Conservation (phyloP, 1,140 invertebrate genomes). For the Penaeus vannamei region DNA sequence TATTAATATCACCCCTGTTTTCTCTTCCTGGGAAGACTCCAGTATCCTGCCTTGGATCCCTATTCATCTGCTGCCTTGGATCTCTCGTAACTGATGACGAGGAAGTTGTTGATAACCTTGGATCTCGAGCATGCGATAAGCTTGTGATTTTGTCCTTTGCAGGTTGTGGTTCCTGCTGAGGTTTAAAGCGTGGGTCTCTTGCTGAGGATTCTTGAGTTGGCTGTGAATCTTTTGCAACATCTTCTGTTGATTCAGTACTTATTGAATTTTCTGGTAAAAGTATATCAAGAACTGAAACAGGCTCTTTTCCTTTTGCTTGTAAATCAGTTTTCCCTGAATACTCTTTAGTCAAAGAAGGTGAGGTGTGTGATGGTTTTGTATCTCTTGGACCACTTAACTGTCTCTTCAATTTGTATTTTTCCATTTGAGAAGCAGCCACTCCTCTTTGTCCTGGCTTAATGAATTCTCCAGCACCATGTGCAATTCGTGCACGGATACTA, state of each 20-base stretch:
- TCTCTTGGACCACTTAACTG: conserved; percentile 37
- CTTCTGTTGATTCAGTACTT: conserved; percentile 3
- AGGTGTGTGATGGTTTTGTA: conserved; percentile 19
- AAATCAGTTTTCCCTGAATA: conserved; percentile 40
- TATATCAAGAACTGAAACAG: conserved; percentile 47
- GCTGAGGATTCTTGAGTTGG: not conserved
- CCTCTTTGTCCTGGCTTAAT: conserved; percentile 56
- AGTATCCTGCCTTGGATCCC: conserved; percentile 43
- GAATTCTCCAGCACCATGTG: conserved; percentile 43
- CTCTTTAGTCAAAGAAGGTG: not conserved
- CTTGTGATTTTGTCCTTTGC: not conserved
- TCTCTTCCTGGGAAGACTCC: conserved; percentile 38
- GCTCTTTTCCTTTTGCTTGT: conserved; percentile 11
- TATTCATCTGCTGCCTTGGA: conserved; percentile 50
- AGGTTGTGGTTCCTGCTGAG: not conserved
- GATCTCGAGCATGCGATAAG: conserved; percentile 35
- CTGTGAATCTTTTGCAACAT: not conserved
- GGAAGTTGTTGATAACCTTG: conserved; percentile 25
- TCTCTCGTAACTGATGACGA: conserved; percentile 20
- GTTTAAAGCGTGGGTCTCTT: conserved; percentile 55
- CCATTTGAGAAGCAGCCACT: conserved; percentile 54
- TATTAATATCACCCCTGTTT: conserved; percentile 39
- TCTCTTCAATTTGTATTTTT: conserved; percentile 53
- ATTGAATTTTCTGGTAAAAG: conserved; percentile 39
- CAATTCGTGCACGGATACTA: conserved; percentile 48